A percentile compares a stretch with the other conserved stretches of the same genome.
Evolutionary conservation across 2,888 invertebrate genomes (phyloP).

Genomic region (Caradrina clavipalpis): DNA sequence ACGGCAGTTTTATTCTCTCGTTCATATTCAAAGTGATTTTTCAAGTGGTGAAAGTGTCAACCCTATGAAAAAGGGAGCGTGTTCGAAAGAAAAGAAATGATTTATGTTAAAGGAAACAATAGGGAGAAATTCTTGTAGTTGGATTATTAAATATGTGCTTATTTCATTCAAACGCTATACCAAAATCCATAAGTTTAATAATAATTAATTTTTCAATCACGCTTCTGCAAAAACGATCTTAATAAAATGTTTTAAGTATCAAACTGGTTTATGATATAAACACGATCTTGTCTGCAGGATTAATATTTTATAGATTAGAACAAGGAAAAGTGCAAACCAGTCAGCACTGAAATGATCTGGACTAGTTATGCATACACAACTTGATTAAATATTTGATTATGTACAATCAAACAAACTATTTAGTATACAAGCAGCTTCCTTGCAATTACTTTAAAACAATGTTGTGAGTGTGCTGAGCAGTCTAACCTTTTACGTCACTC

Average conservation of each 20-base stretch:
- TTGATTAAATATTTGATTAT: slow-evolving; percentile 1
- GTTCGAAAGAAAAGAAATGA: not conserved
- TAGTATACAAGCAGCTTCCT: too few relatives aligned
- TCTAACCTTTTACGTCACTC: too few relatives aligned
- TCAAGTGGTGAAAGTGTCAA: too few relatives aligned
- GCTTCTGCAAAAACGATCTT: not conserved
- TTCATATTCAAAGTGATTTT: too few relatives aligned
- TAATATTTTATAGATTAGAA: slow-evolving; percentile 8
- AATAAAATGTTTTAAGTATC: not conserved
- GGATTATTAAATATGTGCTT: not conserved
- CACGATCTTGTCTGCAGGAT: slow-evolving; percentile 12
- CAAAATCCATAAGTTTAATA: slow-evolving; percentile 1
- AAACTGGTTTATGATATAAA: not conserved
- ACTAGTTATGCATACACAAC: not conserved
- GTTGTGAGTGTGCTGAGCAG: too few relatives aligned
- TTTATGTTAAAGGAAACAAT: not conserved
- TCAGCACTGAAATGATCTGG: not conserved
- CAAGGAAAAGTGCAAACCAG: not conserved
- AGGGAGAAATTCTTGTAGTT: too few relatives aligned
- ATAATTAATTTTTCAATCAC: not conserved
- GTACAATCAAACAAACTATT: too few relatives aligned
- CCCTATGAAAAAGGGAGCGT: not conserved
- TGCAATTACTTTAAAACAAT: too few relatives aligned
- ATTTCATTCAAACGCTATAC: slow-evolving; percentile 8
- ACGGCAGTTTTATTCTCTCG: too few relatives aligned